phyloP scores from a whole-genome alignment of 1,140 invertebrate species.

The Linepithema humile region DNA sequence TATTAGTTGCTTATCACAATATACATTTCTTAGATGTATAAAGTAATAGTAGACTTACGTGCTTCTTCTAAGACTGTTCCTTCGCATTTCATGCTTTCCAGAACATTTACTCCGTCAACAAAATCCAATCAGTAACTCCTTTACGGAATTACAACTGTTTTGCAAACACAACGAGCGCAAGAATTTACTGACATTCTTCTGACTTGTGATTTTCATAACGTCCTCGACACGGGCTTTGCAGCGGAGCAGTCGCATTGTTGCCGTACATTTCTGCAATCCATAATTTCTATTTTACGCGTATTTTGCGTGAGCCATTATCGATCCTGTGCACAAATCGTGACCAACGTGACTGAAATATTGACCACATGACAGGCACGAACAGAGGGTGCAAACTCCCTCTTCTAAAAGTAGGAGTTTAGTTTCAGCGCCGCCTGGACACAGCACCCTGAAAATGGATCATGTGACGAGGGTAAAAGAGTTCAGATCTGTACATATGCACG shows the following conservation, averaged over 20 bases:
- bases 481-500: no score
- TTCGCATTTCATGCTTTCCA: constrained; percentile 70
- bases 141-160: no score
- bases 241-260: background rate
- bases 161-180: background rate
- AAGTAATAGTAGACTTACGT: constrained; percentile 48
- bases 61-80: constrained; percentile 56
- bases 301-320: constrained; percentile 5
- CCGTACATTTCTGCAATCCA: background rate
- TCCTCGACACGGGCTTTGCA: background rate
- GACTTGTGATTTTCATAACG: background rate
- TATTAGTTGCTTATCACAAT: background rate
- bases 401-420: no score
- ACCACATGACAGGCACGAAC: background rate
- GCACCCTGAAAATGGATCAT: no score
- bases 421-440: no score
- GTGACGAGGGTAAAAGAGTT: no score
- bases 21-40: background rate
- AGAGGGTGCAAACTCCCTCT: no score
- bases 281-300: constrained; percentile 25
- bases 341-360: constrained; percentile 1
- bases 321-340: background rate
- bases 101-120: constrained; percentile 25
- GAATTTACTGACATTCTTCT: background rate
- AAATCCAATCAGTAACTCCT: background rate